Percentiles rank a stretch among this genome's conserved stretches.
Evolutionary conservation across 2,888 invertebrate genomes (phyloP).

Genomic region (Luperina nickerlii): DNA sequence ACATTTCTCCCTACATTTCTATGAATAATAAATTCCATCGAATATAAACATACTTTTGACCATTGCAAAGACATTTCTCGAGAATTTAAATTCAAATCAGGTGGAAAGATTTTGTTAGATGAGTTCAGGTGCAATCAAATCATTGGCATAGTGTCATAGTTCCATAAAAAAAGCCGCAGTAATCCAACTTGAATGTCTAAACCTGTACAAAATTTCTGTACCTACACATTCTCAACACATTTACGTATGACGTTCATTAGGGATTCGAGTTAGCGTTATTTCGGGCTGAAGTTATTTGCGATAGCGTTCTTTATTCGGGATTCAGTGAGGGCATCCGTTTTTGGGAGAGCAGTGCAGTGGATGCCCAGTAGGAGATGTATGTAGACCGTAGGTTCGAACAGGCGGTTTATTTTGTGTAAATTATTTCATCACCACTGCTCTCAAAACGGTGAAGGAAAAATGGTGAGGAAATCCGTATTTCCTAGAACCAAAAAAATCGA

Average conservation of each 20-base stretch:
- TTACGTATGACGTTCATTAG: slow-evolving; percentile 24
- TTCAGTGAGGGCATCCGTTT: not conserved
- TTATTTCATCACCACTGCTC: not conserved
- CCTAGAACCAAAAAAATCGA: not conserved
- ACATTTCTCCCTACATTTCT: slow-evolving; percentile 2
- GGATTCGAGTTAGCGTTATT: slow-evolving; percentile 32
- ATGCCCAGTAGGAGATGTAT: not conserved
- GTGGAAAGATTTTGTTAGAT: slow-evolving; percentile 23
- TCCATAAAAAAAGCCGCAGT: slow-evolving; percentile 23
- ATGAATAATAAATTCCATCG: slow-evolving; percentile 13
- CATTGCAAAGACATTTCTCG: slow-evolving; percentile 14
- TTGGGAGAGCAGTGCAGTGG: not conserved
- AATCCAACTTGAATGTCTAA: slow-evolving; percentile 5
- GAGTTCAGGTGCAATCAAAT: slow-evolving; percentile 18
- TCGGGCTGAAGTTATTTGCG: slow-evolving; percentile 27
- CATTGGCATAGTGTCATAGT: slow-evolving; percentile 24
- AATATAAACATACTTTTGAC: slow-evolving; percentile 19
- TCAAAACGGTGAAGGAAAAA: not conserved
- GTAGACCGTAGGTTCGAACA: not conserved
- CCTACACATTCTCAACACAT: not conserved
- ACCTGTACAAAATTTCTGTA: slow-evolving; percentile 9
- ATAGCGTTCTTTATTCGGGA: slow-evolving; percentile 6
- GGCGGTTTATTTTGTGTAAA: not conserved
- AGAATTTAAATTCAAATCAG: slow-evolving; percentile 43
- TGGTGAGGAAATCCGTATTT: not conserved